A percentile compares a stretch with the other conserved stretches of the same genome.
Conservation (phyloP, 1,140 invertebrate genomes). For the Stegodyphus mimosarum region DNA sequence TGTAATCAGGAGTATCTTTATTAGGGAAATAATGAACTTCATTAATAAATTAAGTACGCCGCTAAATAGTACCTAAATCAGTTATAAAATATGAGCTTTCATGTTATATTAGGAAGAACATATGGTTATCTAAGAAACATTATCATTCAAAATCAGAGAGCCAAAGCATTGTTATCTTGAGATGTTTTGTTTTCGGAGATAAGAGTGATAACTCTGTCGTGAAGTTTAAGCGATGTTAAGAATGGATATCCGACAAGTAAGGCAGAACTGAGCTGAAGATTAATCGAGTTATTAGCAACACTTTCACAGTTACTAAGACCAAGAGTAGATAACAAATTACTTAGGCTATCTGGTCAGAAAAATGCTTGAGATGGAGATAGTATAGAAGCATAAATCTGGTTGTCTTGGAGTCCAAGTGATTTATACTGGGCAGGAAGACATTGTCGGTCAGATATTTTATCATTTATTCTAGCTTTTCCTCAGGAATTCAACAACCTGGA, state of each 20-base stretch:
- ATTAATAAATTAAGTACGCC: no score
- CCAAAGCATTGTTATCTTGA: no score
- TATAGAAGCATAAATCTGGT: constrained; percentile 45
- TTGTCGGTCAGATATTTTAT: constrained; percentile 49
- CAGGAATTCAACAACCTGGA: constrained; percentile 48
- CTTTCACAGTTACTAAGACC: constrained; percentile 41
- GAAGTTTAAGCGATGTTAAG: constrained; percentile 42
- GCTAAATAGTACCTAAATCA: no score
- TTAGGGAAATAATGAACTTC: no score
- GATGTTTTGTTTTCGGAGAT: constrained; percentile 8
- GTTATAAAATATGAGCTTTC: no score
- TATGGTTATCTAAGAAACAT: no score
- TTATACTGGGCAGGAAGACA: constrained; percentile 54
- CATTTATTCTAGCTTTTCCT: constrained; percentile 37
- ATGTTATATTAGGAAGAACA: no score
- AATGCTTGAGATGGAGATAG: constrained; percentile 51
- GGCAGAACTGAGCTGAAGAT: constrained; percentile 24
- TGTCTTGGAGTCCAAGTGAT: constrained; percentile 36
- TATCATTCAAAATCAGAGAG: no score
- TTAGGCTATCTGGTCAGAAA: constrained; percentile 56
- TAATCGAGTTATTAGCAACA: constrained; percentile 58
- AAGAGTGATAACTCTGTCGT: constrained; percentile 44
- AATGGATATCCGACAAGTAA: constrained; percentile 30
- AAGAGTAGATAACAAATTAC: constrained; percentile 49
- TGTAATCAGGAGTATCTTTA: no score